Base-by-base conservation (phyloP, 2,797 vertebrate species). In the Balearica regulorum region DNA sequence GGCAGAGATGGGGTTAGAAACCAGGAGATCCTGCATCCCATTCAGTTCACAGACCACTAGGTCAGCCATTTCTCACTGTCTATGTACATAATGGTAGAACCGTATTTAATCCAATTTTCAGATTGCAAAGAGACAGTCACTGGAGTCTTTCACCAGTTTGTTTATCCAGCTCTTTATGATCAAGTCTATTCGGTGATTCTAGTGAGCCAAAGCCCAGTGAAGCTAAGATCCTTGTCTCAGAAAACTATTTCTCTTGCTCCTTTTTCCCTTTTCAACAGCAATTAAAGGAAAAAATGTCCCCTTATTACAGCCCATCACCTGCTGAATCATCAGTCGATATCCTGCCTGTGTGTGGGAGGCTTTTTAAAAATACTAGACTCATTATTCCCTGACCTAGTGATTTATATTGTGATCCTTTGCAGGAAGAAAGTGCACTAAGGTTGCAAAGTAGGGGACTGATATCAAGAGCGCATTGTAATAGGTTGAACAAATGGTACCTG, bases 381-480 rank as follows among this genome's bases (percentile, higher is more conserved):
- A 83, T 94, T 95, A 89, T 95, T 96, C 66, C 60, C 75, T 94
- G 94, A 87, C 75, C 88, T 71, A 58, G 57, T 78, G 90, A 75
- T 96, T 95, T 92, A 69, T 83, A 87, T 78, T 65, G 46, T 95
- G 87, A 94, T 94, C 87, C 68, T 71, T 86, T 6, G 2, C 0
- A 0, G 78, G 72, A 94, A 87, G 81, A 94, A 95, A 92, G 94
- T 58, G 51, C 20, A 55, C 35, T 43, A 51, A 93, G 89, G 61
- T 85, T 4, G 0, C 84, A 70, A 94, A 93, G 43, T 62, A 13
- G 37, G 46, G 46, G 43, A 58, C 77, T 65, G 39, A 92, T 94
- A 96, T 80, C 82, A 87, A 69, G 79, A 91, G 18, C 16, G 2
- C 28, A 9, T 92, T 87, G 68, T 89, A 94, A 92, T 62, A 92